Evolutionary conservation across 2,113 vertebrate genomes (phyloP).

Genomic region (Rhadina sibilatrix): DNA sequence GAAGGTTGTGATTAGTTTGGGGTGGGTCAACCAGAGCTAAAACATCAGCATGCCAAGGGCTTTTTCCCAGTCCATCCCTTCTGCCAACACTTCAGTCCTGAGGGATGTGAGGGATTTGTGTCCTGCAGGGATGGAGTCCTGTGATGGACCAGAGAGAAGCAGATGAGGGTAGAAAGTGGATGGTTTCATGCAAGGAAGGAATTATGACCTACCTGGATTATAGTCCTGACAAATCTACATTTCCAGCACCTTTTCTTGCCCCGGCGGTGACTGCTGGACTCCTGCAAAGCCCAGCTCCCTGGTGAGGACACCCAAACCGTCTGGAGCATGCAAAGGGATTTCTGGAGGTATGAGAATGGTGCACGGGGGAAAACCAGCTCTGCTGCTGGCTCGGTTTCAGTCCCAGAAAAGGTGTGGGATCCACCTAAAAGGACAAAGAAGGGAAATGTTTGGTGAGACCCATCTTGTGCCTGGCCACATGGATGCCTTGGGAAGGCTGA

Average conservation of each 20-base stretch:
- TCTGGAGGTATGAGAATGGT: neutral
- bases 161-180: neutral
- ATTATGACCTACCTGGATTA: neutral
- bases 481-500: neutral
- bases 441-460: neutral
- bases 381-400: neutral
- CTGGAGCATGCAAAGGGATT: slow-evolving; percentile 25
- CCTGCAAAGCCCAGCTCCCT: neutral
- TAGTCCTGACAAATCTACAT: neutral
- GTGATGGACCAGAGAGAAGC: neutral
- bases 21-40: neutral
- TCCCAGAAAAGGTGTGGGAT: neutral
- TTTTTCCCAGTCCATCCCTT: neutral
- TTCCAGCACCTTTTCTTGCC: neutral
- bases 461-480: no score
- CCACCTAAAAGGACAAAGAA: slow-evolving; percentile 2
- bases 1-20: neutral
- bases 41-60: neutral
- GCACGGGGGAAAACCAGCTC: neutral
- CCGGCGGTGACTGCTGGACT: neutral
- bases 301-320: neutral
- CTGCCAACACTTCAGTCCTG: neutral
- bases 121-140: neutral
- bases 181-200: neutral
- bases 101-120: neutral